Base-by-base conservation (phyloP, 1,140 invertebrate genomes). In the Formica exsecta region DNA sequence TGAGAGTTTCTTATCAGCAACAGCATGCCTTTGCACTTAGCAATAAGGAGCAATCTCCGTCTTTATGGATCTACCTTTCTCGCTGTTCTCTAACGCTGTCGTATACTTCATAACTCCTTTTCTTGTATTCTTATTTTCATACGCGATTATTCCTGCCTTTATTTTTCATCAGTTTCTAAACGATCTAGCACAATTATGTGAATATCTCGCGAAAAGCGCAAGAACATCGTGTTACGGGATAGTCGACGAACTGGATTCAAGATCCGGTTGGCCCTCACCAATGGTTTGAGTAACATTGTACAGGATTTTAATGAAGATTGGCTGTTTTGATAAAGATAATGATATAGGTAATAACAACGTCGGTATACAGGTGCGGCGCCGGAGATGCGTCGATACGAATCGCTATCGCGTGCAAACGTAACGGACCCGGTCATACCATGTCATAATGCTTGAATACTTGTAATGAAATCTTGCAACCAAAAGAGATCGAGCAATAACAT, bases 21-120 rank as follows among this genome's bases (percentile, higher is more conserved):
- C 51, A 90, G 91, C 90, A 92, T 92, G 91, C 86, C 76, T 92
- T 92, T 92, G 91, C 91, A 92, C 91, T 92, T 90, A 91, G 86
- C 86, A 90, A 79, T 70, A 75, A 51, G 61, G 59, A 41, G 22
- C 59, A 83, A 51, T 32, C 51, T 89, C 54, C 75, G 38, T 38
- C 59, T 89, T 85, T 66, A 36, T 71, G 64, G 38, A 81, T 73
- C 68, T 57, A 38, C 25, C 19, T 65, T 44, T 57, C 57, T 73
- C 8, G 51, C 22, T 75, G 13, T 65, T 68, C 62, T 74, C 44
- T 57, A 5, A 3, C 8, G 13, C 6, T 85, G n/a, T 38, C 59
- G 38, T 77, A 4, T 65, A 76, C 29, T 44, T n/a, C 19, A 59
- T 22, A 22, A 0, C 22, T 61, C 66, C 41, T 85, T 59, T 29